These are phyloP conservation scores for Eufriesea mexicana DNA, from an alignment of 1,140 invertebrate species.

Conservation along the genomic window DNA sequence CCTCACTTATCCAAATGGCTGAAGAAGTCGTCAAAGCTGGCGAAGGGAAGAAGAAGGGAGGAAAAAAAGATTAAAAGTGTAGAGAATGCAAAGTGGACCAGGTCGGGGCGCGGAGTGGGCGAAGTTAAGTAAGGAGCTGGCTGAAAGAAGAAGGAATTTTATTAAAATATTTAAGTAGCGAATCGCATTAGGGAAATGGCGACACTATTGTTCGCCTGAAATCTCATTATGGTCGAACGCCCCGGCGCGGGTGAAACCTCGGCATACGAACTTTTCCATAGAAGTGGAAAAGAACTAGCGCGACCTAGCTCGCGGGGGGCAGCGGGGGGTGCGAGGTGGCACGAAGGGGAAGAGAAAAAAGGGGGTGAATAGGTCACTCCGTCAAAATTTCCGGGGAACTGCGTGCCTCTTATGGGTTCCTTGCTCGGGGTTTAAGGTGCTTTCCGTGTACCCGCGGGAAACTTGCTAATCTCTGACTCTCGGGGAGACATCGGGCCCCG, in stretches of 20 bases:
- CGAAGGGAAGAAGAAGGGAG: neutral
- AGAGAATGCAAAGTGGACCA: slow-evolving; percentile 43
- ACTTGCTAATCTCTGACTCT: slow-evolving; percentile 42
- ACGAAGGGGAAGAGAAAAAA: slow-evolving; percentile 7
- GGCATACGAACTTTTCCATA: slow-evolving; percentile 58
- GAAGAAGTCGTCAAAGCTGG: slow-evolving; percentile 39
- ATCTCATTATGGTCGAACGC: slow-evolving; percentile 71
- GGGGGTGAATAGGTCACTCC: slow-evolving; percentile 21
- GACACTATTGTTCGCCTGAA: slow-evolving; percentile 74
- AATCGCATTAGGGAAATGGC: slow-evolving; percentile 78
- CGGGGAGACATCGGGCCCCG: slow-evolving; percentile 17
- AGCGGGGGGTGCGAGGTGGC: neutral
- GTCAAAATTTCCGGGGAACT: slow-evolving; percentile 50
- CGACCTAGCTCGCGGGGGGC: neutral
- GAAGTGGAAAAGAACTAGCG: slow-evolving; percentile 54
- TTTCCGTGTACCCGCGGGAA: slow-evolving; percentile 54
- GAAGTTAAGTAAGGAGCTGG: slow-evolving; percentile 63
- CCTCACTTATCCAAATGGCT: slow-evolving; percentile 56
- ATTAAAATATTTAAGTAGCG: slow-evolving; percentile 79
- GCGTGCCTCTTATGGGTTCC: slow-evolving; percentile 28
- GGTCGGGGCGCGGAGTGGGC: slow-evolving; percentile 35
- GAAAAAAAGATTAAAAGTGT: slow-evolving; percentile 39
- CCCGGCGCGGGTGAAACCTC: slow-evolving; percentile 53
- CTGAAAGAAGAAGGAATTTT: slow-evolving; percentile 68
- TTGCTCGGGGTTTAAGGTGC: slow-evolving; percentile 33